Conservation (phyloP, 1,140 invertebrate species). For the Dinothrombium tinctorium region DNA sequence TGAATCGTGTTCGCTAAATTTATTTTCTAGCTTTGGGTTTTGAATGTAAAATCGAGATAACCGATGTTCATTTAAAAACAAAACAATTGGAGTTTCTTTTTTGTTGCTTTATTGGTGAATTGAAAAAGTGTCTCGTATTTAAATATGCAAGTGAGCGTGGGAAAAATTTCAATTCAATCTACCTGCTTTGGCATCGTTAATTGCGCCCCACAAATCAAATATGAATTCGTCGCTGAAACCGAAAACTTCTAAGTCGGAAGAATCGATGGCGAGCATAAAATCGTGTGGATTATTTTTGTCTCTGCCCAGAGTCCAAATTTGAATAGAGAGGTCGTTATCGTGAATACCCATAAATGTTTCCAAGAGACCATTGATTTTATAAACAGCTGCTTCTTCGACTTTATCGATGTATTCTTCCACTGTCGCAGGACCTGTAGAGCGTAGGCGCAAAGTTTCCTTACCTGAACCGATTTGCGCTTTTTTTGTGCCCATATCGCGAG, state of each 20-base stretch:
- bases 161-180: constrained; percentile 26
- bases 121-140: too few relatives aligned
- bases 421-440: constrained; percentile 63
- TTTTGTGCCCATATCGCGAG: constrained; percentile 36
- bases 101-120: too few relatives aligned
- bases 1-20: too few relatives aligned
- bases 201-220: constrained; percentile 85
- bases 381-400: constrained; percentile 41
- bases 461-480: constrained; percentile 41
- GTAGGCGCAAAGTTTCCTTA: constrained; percentile 72
- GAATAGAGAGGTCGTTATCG: constrained; percentile 59
- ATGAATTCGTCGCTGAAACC: constrained; percentile 93
- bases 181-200: constrained; percentile 70
- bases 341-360: constrained; percentile 93
- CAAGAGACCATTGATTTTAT: constrained; percentile 68
- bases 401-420: constrained; percentile 46
- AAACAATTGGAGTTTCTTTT: too few relatives aligned
- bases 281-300: constrained; percentile 73
- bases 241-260: constrained; percentile 73
- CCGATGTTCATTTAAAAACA: too few relatives aligned
- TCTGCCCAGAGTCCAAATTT: constrained; percentile 72
- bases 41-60: too few relatives aligned
- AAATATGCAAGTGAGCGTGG: too few relatives aligned
- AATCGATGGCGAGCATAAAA: constrained; percentile 70
- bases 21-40: too few relatives aligned